Percentiles rank a stretch among this genome's conserved stretches.
Evolutionary conservation across 2,113 vertebrate species (phyloP).

Genomic region (Microtus richardsoni): DNA sequence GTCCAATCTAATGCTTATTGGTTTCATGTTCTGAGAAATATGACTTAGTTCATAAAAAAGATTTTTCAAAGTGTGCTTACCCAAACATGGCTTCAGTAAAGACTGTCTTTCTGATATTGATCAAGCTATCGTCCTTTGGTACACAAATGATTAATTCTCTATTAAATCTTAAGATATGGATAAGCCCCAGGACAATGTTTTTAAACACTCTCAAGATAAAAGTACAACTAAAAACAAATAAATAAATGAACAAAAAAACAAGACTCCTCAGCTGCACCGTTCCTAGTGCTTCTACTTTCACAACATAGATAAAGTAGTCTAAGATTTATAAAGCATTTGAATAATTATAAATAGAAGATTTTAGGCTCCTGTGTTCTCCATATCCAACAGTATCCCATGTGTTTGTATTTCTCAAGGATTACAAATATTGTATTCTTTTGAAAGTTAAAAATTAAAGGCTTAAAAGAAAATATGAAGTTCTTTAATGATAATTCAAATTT

Average conservation of each 20-base stretch:
- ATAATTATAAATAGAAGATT: background rate
- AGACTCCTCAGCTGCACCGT: background rate
- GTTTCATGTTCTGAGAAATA: constrained; percentile 86
- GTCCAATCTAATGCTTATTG: constrained; percentile 85
- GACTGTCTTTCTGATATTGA: constrained; percentile 84
- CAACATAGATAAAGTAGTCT: background rate
- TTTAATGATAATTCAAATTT: constrained; percentile 32
- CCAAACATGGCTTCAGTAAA: constrained; percentile 77
- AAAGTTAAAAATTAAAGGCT: background rate
- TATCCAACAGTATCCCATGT: background rate
- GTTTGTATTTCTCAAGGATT: background rate
- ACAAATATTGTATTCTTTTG: background rate
- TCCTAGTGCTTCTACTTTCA: background rate
- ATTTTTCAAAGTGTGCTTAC: constrained; percentile 84
- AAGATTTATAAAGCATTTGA: background rate
- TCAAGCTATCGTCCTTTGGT: constrained; percentile 81
- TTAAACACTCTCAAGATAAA: constrained; percentile 61
- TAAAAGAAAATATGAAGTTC: background rate
- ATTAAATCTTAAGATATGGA: constrained; percentile 82
- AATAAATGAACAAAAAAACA: background rate
- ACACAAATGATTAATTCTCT: constrained; percentile 86
- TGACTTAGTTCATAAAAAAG: constrained; percentile 81
- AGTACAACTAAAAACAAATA: background rate
- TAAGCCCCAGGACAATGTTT: constrained; percentile 80
- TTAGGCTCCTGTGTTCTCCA: background rate